phyloP scores from a whole-genome alignment of 2,113 vertebrate species.

The Phalacrocorax pelagicus region DNA sequence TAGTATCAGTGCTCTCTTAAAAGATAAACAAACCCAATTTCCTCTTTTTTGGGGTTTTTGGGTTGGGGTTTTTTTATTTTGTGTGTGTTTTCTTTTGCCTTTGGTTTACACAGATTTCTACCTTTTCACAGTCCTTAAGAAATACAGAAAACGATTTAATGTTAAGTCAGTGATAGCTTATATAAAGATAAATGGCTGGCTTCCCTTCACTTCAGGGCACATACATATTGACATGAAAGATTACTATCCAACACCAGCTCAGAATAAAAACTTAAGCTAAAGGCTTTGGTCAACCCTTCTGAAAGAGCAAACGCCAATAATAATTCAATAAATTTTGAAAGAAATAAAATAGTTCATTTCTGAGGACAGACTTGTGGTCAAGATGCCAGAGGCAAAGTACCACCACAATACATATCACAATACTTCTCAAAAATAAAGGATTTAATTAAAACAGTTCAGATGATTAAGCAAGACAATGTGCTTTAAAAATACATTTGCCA shows the following conservation, averaged over 20 bases:
- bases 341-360: not conserved
- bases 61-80: not conserved
- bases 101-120: not conserved
- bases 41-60: not conserved
- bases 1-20: not conserved
- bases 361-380: not conserved
- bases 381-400: not conserved
- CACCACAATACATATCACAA: not conserved
- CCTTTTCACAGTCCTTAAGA: not conserved
- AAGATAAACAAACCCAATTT: not conserved
- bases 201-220: not conserved
- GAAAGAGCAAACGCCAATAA: not conserved
- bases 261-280: not conserved
- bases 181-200: not conserved
- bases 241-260: not conserved
- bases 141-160: not conserved
- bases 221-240: not conserved
- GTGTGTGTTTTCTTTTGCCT: not conserved
- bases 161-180: not conserved
- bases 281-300: not conserved
- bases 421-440: not conserved
- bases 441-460: not conserved
- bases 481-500: not conserved
- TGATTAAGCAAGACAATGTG: not conserved
- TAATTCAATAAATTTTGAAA: not conserved